Evolutionary conservation across 2,797 vertebrate genomes (phyloP).

Genomic region (Geotrypetes seraphini): DNA sequence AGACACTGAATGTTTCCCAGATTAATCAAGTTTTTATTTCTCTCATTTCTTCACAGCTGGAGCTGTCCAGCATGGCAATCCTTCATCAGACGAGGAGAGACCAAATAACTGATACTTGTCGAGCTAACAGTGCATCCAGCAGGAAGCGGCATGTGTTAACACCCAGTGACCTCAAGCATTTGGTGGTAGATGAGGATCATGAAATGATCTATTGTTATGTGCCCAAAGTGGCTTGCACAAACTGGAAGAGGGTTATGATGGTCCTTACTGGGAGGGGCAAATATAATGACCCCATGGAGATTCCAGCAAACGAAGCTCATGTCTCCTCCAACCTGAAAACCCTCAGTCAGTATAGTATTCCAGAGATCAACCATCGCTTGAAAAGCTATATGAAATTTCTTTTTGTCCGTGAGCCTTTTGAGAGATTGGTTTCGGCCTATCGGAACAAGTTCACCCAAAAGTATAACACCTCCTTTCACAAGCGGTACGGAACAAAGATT

Average conservation of each 20-base stretch:
- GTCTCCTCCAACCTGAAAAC: conserved; percentile 88
- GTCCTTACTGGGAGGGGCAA: conserved; percentile 84
- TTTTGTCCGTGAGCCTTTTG: conserved; percentile 92
- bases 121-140: conserved; percentile 67
- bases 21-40: too few relatives aligned
- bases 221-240: conserved; percentile 96
- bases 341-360: conserved; percentile 91
- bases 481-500: conserved; percentile 91
- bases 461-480: conserved; percentile 96
- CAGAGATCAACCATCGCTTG: conserved; percentile 94
- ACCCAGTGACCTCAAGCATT: conserved; percentile 83
- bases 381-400: conserved; percentile 97
- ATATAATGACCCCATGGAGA: conserved; percentile 92
- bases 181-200: conserved; percentile 93
- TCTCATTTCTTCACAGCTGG: conserved; percentile 57
- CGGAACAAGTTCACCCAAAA: conserved; percentile 97
- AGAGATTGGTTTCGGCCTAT: conserved; percentile 92
- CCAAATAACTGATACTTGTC: conserved; percentile 79
- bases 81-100: conserved; percentile 86
- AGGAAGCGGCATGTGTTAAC: conserved; percentile 85
- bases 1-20: too few relatives aligned
- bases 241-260: conserved; percentile 99
- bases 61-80: conserved; percentile 71
- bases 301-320: conserved; percentile 88
- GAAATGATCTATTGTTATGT: conserved; percentile 97